A percentile compares a stretch with the other conserved stretches of the same genome.
These are phyloP conservation scores for Lysandra coridon DNA, from an alignment of 2,888 invertebrate genomes.

Conservation along the genomic window DNA sequence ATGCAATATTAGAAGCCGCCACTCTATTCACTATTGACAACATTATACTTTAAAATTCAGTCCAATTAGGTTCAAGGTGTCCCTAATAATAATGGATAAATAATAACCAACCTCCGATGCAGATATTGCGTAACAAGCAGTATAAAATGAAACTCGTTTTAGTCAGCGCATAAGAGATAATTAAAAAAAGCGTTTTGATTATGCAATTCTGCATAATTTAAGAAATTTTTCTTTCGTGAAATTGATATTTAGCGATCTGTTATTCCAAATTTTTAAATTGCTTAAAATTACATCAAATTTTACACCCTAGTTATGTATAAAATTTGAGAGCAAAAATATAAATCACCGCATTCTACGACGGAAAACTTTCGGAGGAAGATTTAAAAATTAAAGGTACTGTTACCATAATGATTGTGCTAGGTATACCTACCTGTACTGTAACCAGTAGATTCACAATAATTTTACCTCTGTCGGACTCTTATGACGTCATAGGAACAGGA, in stretches of 20 bases:
- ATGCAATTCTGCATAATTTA: background rate
- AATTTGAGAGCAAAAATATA: background rate
- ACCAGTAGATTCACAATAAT: too few relatives aligned
- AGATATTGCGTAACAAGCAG: background rate
- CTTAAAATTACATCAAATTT: background rate
- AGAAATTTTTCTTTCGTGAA: background rate
- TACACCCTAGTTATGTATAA: background rate
- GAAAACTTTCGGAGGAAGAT: background rate
- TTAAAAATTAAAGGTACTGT: background rate
- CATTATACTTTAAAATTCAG: slow-evolving; percentile 25
- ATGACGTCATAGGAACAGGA: too few relatives aligned
- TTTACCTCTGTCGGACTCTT: too few relatives aligned
- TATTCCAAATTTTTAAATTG: background rate
- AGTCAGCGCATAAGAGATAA: background rate
- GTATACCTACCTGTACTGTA: background rate
- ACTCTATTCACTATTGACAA: slow-evolving; percentile 20
- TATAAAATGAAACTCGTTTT: background rate
- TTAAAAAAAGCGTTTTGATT: background rate
- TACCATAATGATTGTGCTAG: background rate
- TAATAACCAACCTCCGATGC: background rate
- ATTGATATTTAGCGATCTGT: background rate
- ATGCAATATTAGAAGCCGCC: background rate
- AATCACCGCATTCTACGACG: background rate
- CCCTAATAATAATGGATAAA: slow-evolving; percentile 5
- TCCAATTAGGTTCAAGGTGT: slow-evolving; percentile 26